A percentile compares a stretch with the other conserved stretches of the same genome.
Conservation (phyloP, 1,140 invertebrate genomes). For the Lucilia cuprina region DNA sequence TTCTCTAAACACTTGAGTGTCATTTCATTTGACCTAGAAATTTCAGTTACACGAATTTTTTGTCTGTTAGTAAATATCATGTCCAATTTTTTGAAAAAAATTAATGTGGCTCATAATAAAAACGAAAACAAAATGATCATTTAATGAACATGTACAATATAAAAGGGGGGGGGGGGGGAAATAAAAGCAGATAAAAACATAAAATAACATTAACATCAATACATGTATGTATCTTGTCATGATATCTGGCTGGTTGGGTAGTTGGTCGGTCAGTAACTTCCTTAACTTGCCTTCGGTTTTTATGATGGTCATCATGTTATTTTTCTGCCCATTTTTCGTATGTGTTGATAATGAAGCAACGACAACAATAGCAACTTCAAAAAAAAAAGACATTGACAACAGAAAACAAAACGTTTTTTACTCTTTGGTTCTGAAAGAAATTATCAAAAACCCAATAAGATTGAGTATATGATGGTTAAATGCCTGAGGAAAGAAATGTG, state of each 20-base stretch:
- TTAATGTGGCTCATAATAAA: neutral
- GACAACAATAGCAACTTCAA: neutral
- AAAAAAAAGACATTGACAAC: neutral
- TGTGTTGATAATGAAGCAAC: neutral
- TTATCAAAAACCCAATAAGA: neutral
- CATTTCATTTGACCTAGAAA: too few species aligned
- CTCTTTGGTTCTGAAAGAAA: neutral
- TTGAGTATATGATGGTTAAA: neutral
- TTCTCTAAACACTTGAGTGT: too few species aligned
- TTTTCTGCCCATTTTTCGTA: neutral
- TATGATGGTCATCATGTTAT: neutral
- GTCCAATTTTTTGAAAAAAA: too few species aligned
- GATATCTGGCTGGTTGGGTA: neutral
- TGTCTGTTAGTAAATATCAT: too few species aligned
- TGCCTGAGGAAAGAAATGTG: neutral
- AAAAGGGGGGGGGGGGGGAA: neutral
- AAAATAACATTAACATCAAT: neutral
- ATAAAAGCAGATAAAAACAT: neutral
- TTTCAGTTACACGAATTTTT: too few species aligned
- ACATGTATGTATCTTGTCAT: neutral
- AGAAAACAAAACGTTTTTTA: neutral
- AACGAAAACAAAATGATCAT: neutral
- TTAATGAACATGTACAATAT: constrained; percentile 1
- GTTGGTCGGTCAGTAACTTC: neutral
- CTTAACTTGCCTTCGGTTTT: neutral